A percentile compares a stretch with the other conserved stretches of the same genome.
Conservation (phyloP, 2,113 vertebrate genomes). For the Gnathonemus echidnorhynchus region DNA sequence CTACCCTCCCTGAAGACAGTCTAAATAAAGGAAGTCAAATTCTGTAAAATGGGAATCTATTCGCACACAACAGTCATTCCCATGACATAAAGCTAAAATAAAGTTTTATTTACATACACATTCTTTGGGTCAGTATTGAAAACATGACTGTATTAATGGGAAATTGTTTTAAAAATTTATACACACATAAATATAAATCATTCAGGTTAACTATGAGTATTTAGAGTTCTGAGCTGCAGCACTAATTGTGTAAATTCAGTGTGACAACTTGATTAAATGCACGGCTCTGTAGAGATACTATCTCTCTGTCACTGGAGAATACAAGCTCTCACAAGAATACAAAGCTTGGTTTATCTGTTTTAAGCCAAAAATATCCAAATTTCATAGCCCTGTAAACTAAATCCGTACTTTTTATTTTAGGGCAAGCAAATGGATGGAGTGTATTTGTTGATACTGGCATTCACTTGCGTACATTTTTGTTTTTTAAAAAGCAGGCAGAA, state of each 20-base stretch:
- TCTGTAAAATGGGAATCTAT: not conserved
- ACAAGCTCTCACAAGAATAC: not conserved
- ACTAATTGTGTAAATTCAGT: not conserved
- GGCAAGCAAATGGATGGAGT: not conserved
- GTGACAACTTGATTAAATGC: not conserved
- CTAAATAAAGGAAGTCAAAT: constrained; percentile 4
- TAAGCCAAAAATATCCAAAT: not conserved
- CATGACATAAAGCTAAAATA: not conserved
- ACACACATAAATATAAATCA: not conserved
- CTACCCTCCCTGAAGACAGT: not conserved
- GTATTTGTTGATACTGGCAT: not conserved
- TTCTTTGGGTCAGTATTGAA: not conserved
- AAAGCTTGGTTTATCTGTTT: not conserved
- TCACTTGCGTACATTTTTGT: not conserved
- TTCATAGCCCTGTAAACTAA: not conserved
- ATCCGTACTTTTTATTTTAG: not conserved
- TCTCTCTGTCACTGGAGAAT: not conserved
- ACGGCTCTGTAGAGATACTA: not conserved
- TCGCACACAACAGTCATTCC: not conserved
- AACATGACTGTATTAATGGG: not conserved
- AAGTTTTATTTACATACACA: not conserved
- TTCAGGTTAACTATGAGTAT: not conserved
- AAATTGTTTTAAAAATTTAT: not conserved
- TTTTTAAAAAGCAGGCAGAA: not conserved
- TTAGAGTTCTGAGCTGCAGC: not conserved